Percentiles rank a stretch among this genome's conserved stretches.
These are phyloP conservation scores for Alentia gelatinosa DNA, from an alignment of 2,888 invertebrate species.

Conservation along the genomic window DNA sequence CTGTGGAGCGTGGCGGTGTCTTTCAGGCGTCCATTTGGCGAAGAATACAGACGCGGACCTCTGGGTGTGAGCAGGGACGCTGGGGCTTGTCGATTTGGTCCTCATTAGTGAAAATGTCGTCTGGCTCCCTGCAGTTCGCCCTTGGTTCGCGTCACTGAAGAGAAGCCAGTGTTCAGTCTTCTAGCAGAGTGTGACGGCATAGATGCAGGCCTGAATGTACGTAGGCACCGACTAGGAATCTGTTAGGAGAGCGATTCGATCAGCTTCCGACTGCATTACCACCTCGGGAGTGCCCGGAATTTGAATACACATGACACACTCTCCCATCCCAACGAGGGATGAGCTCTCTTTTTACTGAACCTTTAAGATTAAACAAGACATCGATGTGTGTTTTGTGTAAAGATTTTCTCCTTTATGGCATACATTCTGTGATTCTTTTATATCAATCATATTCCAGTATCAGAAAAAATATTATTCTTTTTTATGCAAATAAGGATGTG, in stretches of 20 bases:
- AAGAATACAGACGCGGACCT: not conserved
- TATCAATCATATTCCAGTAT: too few species aligned
- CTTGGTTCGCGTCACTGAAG: not conserved
- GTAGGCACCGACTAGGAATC: not conserved
- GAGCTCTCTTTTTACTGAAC: too few species aligned
- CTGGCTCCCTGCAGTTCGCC: not conserved
- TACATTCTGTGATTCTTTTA: too few species aligned
- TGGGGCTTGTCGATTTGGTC: not conserved
- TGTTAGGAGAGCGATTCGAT: not conserved
- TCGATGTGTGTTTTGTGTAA: too few species aligned
- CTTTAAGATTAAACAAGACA: too few species aligned
- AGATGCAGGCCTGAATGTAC: not conserved
- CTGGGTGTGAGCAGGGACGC: not conserved
- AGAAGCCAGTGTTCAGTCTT: not conserved
- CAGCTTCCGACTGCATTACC: not conserved
- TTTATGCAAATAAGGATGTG: too few species aligned
- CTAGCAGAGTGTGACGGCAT: not conserved
- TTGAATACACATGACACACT: not conserved
- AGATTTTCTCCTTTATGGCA: too few species aligned
- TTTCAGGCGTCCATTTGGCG: constrained; percentile 3
- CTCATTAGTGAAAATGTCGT: not conserved
- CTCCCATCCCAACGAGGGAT: not conserved
- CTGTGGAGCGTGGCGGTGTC: not conserved
- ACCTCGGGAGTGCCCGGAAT: not conserved
- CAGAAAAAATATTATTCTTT: too few species aligned